Base-by-base conservation (phyloP, 2,797 vertebrate species). In the Gymnocypris eckloni region DNA sequence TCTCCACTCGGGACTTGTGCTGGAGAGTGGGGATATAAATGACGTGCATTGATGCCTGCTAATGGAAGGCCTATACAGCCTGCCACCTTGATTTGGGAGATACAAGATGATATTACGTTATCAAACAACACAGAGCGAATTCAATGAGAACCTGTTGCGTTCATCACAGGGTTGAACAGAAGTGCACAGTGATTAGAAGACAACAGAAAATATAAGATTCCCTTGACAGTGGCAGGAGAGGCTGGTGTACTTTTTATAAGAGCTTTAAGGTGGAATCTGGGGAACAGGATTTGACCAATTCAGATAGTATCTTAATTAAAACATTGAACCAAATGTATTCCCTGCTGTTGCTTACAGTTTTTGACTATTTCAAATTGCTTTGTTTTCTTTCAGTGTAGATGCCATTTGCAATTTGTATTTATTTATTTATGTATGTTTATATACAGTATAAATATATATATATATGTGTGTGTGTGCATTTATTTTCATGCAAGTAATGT, bases 211-310 rank as follows among this genome's bases (percentile, higher is more conserved):
- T 61, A 78, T 66, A 64, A 50, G 20, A 18, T 67, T 54, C 10
- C 22, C 20, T 39, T 70, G 28, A 76, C 52, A 79, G 45, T 43
- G 64, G 39, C 48, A 78, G 45, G 41, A 67, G 54, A 64, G 41
- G 50, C 77, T 79, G 56, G 86, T 83, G 50, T 15, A 70, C 18
- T 54, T 72, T 54, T 78, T 81, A 76, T 78, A 54, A 37, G 15
- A 50, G 69, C 61, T 82, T 87, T 73, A 69, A 48, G 48, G 54
- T 67, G 82, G 77, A 73, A 70, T 79, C 84, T 83, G 25, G 2
- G 12, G 56, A 88, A 80, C 54, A 75, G 25, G 56, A 88, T 83
- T 75, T 75, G 20, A 86, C 64, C n/a, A 81, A 81, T 77, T 87
- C 71, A 81, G 78, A 87, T 85, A 20, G 54, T 81, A 76, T 81